A percentile compares a stretch with the other conserved stretches of the same genome.
These are phyloP conservation scores for Polyodon spathula DNA, from an alignment of 2,113 vertebrate species.

Conservation along the genomic window DNA sequence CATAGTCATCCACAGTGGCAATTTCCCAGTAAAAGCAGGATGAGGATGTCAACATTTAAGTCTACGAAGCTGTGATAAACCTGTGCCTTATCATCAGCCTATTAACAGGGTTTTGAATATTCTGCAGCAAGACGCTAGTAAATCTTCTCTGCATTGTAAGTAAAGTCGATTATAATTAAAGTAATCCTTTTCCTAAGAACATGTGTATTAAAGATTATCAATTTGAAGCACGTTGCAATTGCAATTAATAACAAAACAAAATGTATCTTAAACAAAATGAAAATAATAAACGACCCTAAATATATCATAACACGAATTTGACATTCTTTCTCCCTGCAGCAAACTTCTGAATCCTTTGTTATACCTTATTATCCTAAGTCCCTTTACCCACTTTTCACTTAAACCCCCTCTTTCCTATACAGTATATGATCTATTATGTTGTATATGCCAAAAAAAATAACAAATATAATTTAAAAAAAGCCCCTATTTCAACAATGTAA, in stretches of 20 bases:
- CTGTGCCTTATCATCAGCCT: not conserved
- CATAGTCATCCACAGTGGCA: constrained; percentile 5
- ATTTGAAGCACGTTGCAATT: not conserved
- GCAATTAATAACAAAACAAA: constrained; percentile 7
- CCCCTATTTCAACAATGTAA: too few relatives aligned
- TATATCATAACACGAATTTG: too few relatives aligned
- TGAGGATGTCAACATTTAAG: constrained; percentile 10
- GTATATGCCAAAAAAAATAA: too few relatives aligned
- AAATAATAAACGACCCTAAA: too few relatives aligned
- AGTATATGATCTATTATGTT: too few relatives aligned
- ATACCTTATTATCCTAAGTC: too few relatives aligned
- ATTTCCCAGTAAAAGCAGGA: constrained; percentile 5
- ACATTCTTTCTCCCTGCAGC: too few relatives aligned
- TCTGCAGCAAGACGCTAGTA: constrained; percentile 3
- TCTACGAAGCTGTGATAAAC: not conserved
- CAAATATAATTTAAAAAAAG: too few relatives aligned
- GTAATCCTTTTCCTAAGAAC: not conserved
- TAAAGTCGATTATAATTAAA: constrained; percentile 12
- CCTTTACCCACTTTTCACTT: too few relatives aligned
- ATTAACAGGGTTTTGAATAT: constrained; percentile 24
- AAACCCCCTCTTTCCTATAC: too few relatives aligned
- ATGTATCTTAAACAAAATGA: constrained; percentile 1
- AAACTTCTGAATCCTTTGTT: too few relatives aligned
- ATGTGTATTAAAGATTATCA: not conserved
- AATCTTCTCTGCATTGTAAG: constrained; percentile 15